phyloP scores from a whole-genome alignment of 30 jellyfish, hydroid and myxozoan species.

The Chrysaora quinquecirrha region DNA sequence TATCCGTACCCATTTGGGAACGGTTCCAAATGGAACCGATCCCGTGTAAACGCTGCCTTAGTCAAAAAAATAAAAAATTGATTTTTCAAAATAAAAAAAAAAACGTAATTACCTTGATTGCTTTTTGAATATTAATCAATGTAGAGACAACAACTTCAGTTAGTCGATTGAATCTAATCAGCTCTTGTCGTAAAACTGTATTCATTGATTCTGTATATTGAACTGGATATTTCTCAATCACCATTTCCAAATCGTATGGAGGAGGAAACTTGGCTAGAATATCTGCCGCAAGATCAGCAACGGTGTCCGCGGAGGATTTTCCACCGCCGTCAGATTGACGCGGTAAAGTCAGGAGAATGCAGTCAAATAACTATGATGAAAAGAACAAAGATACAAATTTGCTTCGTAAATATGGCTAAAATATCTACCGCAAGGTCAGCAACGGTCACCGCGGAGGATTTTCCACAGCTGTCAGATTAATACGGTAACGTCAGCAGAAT shows the following conservation, averaged over 20 bases:
- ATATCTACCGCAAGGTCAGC: slow-evolving; percentile 95
- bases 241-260: slow-evolving; percentile 79
- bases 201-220: slow-evolving; percentile 94
- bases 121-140: slow-evolving; percentile 85
- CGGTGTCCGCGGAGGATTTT: slow-evolving; percentile 93
- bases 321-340: slow-evolving; percentile 98
- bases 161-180: slow-evolving; percentile 89
- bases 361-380: slow-evolving; percentile 77
- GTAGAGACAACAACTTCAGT: slow-evolving; percentile 91
- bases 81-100: too few species aligned
- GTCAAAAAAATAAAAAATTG: too few species aligned
- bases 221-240: slow-evolving; percentile 92
- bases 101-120: slow-evolving; percentile 96
- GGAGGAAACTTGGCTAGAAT: slow-evolving; percentile 93
- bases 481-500: slow-evolving; percentile 94
- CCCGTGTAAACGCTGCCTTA: too few species aligned
- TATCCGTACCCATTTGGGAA: too few species aligned
- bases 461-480: slow-evolving; percentile 94
- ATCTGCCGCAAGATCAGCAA: slow-evolving; percentile 93
- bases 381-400: too few species aligned
- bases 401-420: slow-evolving; percentile 89
- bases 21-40: too few species aligned
- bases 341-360: slow-evolving; percentile 92
- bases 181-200: slow-evolving; percentile 94
- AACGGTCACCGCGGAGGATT: slow-evolving; percentile 91